A percentile compares a stretch with the other conserved stretches of the same genome.
phyloP scores from a whole-genome alignment of 92 coral and sea anemone species.

The Palythoa heliodiscus region DNA sequence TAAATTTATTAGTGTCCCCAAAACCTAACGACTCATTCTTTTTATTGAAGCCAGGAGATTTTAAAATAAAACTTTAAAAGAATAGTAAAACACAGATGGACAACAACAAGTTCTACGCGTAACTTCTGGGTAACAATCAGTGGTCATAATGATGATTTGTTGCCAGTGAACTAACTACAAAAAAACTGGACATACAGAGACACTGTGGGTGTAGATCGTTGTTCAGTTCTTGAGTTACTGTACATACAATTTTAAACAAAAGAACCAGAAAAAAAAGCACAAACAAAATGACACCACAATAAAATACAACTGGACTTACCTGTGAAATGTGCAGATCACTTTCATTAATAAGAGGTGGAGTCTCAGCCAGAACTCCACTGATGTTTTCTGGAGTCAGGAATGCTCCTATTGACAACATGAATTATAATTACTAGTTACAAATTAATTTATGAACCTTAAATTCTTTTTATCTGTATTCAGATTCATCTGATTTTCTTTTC shows the following conservation, averaged over 20 bases:
- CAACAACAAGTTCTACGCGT: too few species aligned
- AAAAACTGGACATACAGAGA: background rate
- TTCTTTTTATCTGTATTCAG: background rate
- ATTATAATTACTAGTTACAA: background rate
- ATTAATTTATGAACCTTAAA: background rate
- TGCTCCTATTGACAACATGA: constrained; percentile 31
- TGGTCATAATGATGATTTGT: too few species aligned
- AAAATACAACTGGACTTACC: constrained; percentile 46
- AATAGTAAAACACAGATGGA: too few species aligned
- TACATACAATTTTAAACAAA: too few species aligned
- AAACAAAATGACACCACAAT: background rate
- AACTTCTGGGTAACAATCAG: too few species aligned
- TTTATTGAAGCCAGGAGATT: too few species aligned
- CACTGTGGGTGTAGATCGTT: too few species aligned
- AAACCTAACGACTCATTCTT: too few species aligned
- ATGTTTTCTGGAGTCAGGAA: constrained; percentile 72
- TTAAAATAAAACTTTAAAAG: too few species aligned
- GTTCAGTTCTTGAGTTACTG: too few species aligned
- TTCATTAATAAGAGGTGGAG: constrained; percentile 92
- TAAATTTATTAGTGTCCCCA: too few species aligned
- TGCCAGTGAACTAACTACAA: background rate
- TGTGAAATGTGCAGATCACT: constrained; percentile 98
- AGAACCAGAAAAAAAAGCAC: background rate
- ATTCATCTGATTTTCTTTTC: background rate
- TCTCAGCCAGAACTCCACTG: constrained; percentile 84